These are phyloP conservation scores for Trogon surrucura DNA, from an alignment of 2,113 vertebrate genomes.

Conservation along the genomic window DNA sequence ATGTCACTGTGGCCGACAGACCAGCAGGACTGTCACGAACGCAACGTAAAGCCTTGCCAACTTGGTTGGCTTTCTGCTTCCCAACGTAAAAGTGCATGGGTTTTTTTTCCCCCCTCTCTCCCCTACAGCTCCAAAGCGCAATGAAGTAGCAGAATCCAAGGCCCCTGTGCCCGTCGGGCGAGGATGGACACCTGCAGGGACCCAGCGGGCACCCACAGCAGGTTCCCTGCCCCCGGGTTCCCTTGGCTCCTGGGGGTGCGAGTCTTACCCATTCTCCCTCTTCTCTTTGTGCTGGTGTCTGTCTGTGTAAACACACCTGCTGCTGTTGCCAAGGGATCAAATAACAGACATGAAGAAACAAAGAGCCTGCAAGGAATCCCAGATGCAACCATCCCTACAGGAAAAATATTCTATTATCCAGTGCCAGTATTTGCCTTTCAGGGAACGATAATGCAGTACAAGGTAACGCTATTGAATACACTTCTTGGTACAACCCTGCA, in stretches of 20 bases:
- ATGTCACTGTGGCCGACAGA: neutral
- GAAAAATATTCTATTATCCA: conserved; percentile 52
- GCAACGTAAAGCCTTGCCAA: fast-evolving
- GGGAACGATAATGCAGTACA: neutral
- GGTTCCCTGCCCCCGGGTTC: neutral
- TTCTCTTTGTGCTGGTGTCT: neutral
- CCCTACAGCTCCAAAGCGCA: neutral
- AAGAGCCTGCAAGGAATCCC: conserved; percentile 19
- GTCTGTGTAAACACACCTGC: neutral
- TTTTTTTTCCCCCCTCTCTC: neutral
- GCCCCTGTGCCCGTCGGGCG: fast-evolving
- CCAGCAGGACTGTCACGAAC: neutral
- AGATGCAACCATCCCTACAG: neutral
- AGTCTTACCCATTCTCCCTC: neutral
- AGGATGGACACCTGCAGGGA: neutral
- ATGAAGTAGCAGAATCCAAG: neutral
- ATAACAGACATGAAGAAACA: neutral
- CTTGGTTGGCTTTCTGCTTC: neutral
- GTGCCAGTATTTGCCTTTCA: conserved; percentile 26
- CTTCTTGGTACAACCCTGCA: neutral
- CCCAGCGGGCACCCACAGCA: fast-evolving
- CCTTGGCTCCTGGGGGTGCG: neutral
- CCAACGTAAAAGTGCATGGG: fast-evolving
- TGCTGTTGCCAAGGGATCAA: neutral
- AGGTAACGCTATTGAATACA: conserved; percentile 39